Evolutionary conservation across 2,797 vertebrate species (phyloP).

Genomic region (Triplophysa yarkandensis): DNA sequence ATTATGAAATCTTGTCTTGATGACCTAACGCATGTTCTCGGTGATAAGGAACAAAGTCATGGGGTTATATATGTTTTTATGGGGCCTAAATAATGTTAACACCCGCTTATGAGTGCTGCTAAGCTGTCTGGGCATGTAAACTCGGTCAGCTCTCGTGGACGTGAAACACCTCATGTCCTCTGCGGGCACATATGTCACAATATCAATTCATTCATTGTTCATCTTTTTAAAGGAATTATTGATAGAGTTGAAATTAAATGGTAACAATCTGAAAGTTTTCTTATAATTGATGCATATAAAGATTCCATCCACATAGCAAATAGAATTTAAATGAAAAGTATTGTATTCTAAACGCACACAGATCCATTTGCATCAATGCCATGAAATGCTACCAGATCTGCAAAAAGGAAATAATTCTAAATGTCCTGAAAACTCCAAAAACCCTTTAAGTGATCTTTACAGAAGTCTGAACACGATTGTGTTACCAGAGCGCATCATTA

Average conservation of each 20-base stretch:
- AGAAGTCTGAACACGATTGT: conserved; percentile 56
- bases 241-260: not conserved
- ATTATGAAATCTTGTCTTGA: not conserved
- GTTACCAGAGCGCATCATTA: conserved; percentile 58
- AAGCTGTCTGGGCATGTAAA: conserved; percentile 52
- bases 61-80: conserved; percentile 59
- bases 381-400: not conserved
- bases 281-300: too few species aligned
- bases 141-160: conserved; percentile 63
- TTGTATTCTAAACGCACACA: too few species aligned
- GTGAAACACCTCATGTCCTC: conserved; percentile 49
- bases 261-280: not conserved
- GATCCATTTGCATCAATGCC: not conserved
- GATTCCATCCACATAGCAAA: too few species aligned
- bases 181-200: conserved; percentile 38
- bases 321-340: too few species aligned
- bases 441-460: conserved; percentile 63
- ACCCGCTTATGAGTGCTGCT: conserved; percentile 48
- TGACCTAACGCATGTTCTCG: conserved; percentile 28
- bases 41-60: conserved; percentile 50
- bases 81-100: conserved; percentile 48
- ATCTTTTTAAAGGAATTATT: conserved; percentile 31
- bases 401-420: not conserved
- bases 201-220: conserved; percentile 5
- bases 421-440: conserved; percentile 55